Evolutionary conservation across 2,888 invertebrate species (phyloP), one percentile per base, ranked within the genome.

Genomic region (Philereme transversata): DNA sequence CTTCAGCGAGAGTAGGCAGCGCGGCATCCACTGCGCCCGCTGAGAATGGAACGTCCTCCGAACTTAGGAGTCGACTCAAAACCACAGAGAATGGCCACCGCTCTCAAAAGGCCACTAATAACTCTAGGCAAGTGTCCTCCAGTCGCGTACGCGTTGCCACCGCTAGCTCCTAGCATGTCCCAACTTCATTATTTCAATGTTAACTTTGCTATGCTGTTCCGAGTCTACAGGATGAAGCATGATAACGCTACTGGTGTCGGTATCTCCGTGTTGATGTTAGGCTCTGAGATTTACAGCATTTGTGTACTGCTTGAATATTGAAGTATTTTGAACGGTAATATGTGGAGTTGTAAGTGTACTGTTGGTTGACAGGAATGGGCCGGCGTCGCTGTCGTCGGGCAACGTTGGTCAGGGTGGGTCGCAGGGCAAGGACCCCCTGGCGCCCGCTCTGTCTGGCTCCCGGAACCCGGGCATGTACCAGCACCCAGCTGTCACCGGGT

Each of bases 131-230:
- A 92, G 91, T 92, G 81, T 83, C 78, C 77, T 79, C 77, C 76
- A 78, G 76, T 75, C 79, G 81, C 78, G 82, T 82, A 97, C 77
- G 97, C 97, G 82, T 97, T 77, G 96, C 97, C 77, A 96, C 97
- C 54, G 97, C 88, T 95, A 97, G 82, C 97, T 97, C 92, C 72
- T 72, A 79, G 81, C 82, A 81, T 84, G 82, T 72, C 70, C 65
- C 59, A 45, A 50, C 41, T 22, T 22, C 40, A 40, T 40, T 4
- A 10, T 41, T 51, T 63, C 51, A 48, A 57, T 61, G 60, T 62
- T 51, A 33, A 55, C 49, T 44, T 38, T 54, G 55, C 60, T 60
- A 55, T 49, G 57, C 54, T 63, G 57, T 52, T 56, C 58, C 51
- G 34, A 44, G 5, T 43, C 55, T 43, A 9, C 36, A 45, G 51